A percentile compares a stretch with the other conserved stretches of the same genome.
Conservation (phyloP, 2,888 invertebrate genomes). For the Hirtodrosophila cameraria region DNA sequence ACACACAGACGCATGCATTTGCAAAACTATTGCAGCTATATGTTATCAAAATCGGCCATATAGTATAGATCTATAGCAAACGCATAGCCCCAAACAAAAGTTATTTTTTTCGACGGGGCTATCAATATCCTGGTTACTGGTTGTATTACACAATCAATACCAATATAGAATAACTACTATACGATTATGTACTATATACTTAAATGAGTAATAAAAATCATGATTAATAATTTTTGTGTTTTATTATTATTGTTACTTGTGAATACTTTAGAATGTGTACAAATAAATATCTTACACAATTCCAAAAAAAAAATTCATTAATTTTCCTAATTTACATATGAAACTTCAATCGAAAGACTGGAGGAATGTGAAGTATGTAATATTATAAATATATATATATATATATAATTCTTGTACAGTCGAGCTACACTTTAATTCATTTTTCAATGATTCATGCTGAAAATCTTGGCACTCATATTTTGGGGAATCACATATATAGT, state of each 20-base stretch:
- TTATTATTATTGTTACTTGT: constrained; percentile 4
- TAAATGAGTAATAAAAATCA: constrained; percentile 52
- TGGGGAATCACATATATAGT: too few species aligned
- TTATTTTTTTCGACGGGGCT: constrained; percentile 31
- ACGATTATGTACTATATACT: constrained; percentile 55
- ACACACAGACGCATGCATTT: constrained; percentile 8
- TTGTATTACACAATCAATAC: constrained; percentile 23
- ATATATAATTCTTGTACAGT: background rate
- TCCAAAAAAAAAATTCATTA: too few species aligned
- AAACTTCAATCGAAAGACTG: constrained; percentile 2
- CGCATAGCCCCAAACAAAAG: constrained; percentile 21
- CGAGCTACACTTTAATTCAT: background rate
- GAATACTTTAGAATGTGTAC: too few species aligned
- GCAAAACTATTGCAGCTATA: constrained; percentile 45
- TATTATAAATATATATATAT: too few species aligned
- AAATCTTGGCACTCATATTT: too few species aligned
- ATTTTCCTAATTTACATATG: constrained; percentile 1
- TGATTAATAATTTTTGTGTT: constrained; percentile 29
- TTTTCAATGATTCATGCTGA: too few species aligned
- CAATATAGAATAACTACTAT: constrained; percentile 60
- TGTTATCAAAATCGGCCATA: constrained; percentile 67
- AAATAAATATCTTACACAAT: background rate
- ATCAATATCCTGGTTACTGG: constrained; percentile 50
- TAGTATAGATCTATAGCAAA: constrained; percentile 61
- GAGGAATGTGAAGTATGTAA: constrained; percentile 28